A percentile compares a stretch with the other conserved stretches of the same genome.
Conservation (phyloP, 2,888 invertebrate genomes). For the Aleiodes testaceus region DNA sequence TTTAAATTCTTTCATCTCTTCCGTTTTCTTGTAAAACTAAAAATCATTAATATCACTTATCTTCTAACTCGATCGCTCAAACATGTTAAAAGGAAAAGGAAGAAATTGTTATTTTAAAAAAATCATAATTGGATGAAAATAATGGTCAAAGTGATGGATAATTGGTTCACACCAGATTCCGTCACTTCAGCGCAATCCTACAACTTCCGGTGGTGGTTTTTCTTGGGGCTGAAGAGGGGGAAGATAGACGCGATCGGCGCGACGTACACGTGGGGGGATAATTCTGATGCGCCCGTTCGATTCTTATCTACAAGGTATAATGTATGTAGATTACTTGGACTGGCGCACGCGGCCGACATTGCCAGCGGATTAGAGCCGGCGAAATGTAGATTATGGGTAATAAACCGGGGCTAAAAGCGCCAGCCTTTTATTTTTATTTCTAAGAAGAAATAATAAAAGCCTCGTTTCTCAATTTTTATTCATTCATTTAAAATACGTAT, state of each 20-base stretch:
- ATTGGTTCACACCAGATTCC: slow-evolving; percentile 32
- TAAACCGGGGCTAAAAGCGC: slow-evolving; percentile 43
- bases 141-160: slow-evolving; percentile 26
- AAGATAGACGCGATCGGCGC: slow-evolving; percentile 21
- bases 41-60: slow-evolving; percentile 12
- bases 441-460: neutral
- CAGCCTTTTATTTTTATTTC: slow-evolving; percentile 21
- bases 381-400: slow-evolving; percentile 44
- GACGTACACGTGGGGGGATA: slow-evolving; percentile 32
- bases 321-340: slow-evolving; percentile 41
- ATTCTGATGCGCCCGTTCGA: slow-evolving; percentile 37
- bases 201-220: slow-evolving; percentile 31
- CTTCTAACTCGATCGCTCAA: neutral
- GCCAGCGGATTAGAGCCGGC: slow-evolving; percentile 40
- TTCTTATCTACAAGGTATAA: slow-evolving; percentile 39
- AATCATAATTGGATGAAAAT: slow-evolving; percentile 25
- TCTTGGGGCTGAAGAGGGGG: neutral
- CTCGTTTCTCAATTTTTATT: slow-evolving; percentile 1
- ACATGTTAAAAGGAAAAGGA: no score
- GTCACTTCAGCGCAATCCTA: slow-evolving; percentile 9
- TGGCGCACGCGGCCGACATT: slow-evolving; percentile 37
- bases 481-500: neutral
- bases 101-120: no score
- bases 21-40: no score
- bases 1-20: no score